Conservation (phyloP, 1,140 invertebrate genomes). For the Nasonia longicornis region DNA sequence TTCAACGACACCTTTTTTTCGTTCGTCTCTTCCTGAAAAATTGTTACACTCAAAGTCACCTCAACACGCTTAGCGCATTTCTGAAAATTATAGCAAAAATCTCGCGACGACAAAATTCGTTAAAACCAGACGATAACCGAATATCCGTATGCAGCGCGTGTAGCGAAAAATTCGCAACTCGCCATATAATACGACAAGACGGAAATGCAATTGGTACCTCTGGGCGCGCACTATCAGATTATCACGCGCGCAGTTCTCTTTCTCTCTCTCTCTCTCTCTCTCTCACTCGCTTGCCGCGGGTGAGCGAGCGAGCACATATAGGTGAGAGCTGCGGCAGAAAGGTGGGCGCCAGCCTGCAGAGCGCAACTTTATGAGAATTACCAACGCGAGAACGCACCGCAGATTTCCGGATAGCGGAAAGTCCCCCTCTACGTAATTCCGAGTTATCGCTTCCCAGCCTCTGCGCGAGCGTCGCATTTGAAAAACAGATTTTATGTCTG, state of each 20-base stretch:
- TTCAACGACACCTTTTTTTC: not conserved
- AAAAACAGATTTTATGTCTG: constrained; percentile 39
- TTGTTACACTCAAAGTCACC: not conserved
- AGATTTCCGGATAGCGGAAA: constrained; percentile 46
- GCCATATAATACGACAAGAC: constrained; percentile 21
- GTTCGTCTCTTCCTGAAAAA: not conserved
- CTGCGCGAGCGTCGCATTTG: constrained; percentile 26
- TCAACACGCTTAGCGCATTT: not conserved
- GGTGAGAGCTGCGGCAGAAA: not conserved
- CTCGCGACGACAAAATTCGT: no score
- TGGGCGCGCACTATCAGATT: constrained; percentile 22
- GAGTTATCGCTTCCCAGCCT: constrained; percentile 39
- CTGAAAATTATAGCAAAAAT: not conserved
- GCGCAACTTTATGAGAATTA: constrained; percentile 47
- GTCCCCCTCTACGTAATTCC: constrained; percentile 43
- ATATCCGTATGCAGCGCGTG: not conserved
- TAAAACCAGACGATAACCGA: not conserved
- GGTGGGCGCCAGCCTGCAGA: not conserved
- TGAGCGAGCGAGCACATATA: no score
- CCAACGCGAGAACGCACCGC: constrained; percentile 35
- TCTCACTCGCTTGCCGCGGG: no score
- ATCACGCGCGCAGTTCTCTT: not conserved
- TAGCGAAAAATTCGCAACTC: constrained; percentile 1
- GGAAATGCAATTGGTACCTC: constrained; percentile 46
- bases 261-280: no score